A percentile compares a stretch with the other conserved stretches of the same genome.
These are phyloP conservation scores for Chlamydotis undulata DNA, from an alignment of 2,113 vertebrate species.

Conservation along the genomic window DNA sequence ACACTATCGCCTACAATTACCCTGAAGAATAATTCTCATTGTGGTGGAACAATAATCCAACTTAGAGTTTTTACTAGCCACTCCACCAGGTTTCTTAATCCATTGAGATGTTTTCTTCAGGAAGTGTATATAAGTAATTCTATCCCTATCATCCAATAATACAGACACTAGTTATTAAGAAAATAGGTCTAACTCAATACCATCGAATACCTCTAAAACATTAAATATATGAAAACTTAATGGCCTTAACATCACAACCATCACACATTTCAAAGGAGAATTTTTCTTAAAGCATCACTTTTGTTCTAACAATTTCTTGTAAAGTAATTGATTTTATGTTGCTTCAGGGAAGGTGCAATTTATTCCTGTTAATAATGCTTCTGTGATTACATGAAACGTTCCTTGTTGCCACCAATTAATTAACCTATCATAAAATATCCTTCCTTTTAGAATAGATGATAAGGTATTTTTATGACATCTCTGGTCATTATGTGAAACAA, in stretches of 20 bases:
- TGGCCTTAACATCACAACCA: background rate
- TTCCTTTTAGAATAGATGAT: background rate
- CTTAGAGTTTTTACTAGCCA: background rate
- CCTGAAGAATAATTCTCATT: background rate
- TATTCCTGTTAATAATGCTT: slow-evolving; percentile 22
- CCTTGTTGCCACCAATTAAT: slow-evolving; percentile 18
- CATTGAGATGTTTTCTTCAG: background rate
- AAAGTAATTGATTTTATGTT: slow-evolving; percentile 37
- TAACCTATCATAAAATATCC: background rate
- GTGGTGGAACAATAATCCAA: background rate
- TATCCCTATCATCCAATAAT: background rate
- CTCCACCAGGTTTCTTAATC: background rate
- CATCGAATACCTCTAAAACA: background rate
- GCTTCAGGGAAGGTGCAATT: background rate
- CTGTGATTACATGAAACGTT: background rate
- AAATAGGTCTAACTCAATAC: background rate
- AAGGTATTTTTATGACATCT: background rate
- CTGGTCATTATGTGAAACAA: background rate
- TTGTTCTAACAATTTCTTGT: slow-evolving; percentile 6
- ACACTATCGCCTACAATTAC: background rate
- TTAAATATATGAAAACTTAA: background rate
- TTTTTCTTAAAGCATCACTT: background rate
- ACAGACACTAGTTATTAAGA: background rate
- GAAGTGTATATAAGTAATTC: background rate
- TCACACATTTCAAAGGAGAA: background rate